Evolutionary conservation across 2,797 vertebrate genomes (phyloP), one percentile per base, ranked within the genome.

Genomic region (Menidia menidia): DNA sequence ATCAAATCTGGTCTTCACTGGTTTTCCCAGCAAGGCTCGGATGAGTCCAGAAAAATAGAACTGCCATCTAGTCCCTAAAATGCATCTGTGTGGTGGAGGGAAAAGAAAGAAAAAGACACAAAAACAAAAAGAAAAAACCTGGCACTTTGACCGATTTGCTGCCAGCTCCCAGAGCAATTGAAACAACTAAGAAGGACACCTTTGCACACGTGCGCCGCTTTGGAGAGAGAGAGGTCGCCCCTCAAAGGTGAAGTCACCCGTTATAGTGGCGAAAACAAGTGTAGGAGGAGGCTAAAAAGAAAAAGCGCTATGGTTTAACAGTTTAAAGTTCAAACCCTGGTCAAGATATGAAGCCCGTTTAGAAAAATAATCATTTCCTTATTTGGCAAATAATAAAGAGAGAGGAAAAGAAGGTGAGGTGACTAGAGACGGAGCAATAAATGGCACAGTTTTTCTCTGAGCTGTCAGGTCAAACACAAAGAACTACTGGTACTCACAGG

Each of bases 1-100:
- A 84, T 92, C 88, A 81, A 94, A 94, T 90, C 39, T 85, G 83
- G 88, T 91, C 91, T 81, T 64, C 35, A 15, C 60, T 60, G 54
- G 65, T 73, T 77, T 74, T 58, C 64, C 25, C 51, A 71, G 51
- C 50, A 44, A 44, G 25, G 18, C 42, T 64, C 25, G 43, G 58
- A 73, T 32, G 2, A 54, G 60, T 45, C 45, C 59, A 52, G 35
- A 25, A 25, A 25, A 25, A 25, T 25, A 25, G 1, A 25, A 25
- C 25, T 25, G 25, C 25, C 25, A 25, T 57, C 69, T 53, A 56
- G 55, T 54, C 60, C 62, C 69, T 41, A 60, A 78, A 78, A 52
- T 25, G 87, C 61, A 48, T 60, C 14, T 11, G 68, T 55, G 15
- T 77, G 25, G 25, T 25, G 25, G 25, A 25, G 25, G 25, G 2